Conservation (phyloP, 1,140 invertebrate genomes). For the Gerris buenoi region DNA sequence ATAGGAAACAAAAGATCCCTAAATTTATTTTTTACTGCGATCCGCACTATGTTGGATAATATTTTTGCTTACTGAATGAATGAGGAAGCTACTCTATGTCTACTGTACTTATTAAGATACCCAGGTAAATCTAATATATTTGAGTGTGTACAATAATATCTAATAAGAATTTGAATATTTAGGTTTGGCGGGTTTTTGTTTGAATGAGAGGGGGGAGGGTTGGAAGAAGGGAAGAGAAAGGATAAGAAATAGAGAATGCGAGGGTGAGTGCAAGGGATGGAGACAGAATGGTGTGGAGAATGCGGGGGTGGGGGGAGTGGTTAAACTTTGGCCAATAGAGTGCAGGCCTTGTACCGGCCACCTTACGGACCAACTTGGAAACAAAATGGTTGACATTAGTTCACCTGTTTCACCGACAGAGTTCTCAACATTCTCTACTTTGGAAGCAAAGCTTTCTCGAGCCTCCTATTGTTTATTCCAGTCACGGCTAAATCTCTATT, state of each 20-base stretch:
- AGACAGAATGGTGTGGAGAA: not conserved
- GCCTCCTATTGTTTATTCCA: too few species aligned
- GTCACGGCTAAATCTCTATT: too few species aligned
- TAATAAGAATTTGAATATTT: too few species aligned
- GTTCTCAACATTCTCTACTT: not conserved
- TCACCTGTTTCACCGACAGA: constrained; percentile 3
- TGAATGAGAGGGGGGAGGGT: not conserved
- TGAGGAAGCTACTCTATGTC: too few species aligned
- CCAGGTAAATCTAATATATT: too few species aligned
- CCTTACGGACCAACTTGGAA: not conserved
- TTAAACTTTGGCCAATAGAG: not conserved
- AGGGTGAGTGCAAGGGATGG: not conserved
- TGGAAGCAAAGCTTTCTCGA: not conserved
- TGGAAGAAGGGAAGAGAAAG: not conserved
- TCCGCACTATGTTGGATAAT: too few species aligned
- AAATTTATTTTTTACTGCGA: too few species aligned
- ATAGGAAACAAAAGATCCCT: too few species aligned
- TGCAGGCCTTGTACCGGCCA: not conserved
- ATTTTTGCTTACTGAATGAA: too few species aligned
- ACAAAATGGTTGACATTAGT: constrained; percentile 2
- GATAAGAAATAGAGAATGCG: not conserved
- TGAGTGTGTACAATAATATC: too few species aligned
- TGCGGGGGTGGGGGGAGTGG: not conserved
- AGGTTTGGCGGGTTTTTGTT: not conserved
- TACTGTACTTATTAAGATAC: too few species aligned